Evolutionary conservation across 2,888 invertebrate genomes (phyloP).

Genomic region (Disparrhopalites patrizii): DNA sequence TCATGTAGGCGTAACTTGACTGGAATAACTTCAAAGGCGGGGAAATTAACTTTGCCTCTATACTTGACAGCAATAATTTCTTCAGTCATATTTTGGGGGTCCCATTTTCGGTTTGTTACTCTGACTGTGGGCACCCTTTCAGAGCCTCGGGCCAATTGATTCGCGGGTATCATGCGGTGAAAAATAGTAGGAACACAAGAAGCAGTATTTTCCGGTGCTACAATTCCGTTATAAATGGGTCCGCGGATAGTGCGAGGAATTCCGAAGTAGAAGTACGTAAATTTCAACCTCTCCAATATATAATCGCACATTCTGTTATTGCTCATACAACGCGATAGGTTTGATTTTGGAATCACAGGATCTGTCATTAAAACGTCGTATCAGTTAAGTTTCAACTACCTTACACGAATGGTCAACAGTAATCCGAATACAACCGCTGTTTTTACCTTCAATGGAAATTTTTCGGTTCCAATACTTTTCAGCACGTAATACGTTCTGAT

Average conservation of each 20-base stretch:
- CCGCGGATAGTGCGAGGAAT: constrained; percentile 52
- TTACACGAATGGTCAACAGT: neutral
- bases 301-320: constrained; percentile 54
- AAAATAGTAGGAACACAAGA: neutral
- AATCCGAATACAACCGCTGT: neutral
- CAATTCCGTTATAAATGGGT: constrained; percentile 50
- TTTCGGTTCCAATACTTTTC: constrained; percentile 52
- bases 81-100: constrained; percentile 24
- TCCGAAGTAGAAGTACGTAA: constrained; percentile 55
- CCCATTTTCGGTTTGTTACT: constrained; percentile 21
- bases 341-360: constrained; percentile 54
- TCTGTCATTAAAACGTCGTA: constrained; percentile 51
- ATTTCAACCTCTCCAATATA: constrained; percentile 53
- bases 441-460: constrained; percentile 51
- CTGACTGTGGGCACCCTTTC: neutral
- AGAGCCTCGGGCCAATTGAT: neutral
- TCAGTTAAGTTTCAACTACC: neutral
- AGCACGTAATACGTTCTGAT: constrained; percentile 37
- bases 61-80: constrained; percentile 15
- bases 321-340: constrained; percentile 54
- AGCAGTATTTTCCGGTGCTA: constrained; percentile 4
- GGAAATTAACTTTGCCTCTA: constrained; percentile 12
- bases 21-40: constrained; percentile 3
- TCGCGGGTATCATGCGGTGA: neutral
- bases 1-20: constrained; percentile 1